These are phyloP conservation scores for Phortica magna DNA, from an alignment of 2,888 invertebrate species.

Conservation along the genomic window DNA sequence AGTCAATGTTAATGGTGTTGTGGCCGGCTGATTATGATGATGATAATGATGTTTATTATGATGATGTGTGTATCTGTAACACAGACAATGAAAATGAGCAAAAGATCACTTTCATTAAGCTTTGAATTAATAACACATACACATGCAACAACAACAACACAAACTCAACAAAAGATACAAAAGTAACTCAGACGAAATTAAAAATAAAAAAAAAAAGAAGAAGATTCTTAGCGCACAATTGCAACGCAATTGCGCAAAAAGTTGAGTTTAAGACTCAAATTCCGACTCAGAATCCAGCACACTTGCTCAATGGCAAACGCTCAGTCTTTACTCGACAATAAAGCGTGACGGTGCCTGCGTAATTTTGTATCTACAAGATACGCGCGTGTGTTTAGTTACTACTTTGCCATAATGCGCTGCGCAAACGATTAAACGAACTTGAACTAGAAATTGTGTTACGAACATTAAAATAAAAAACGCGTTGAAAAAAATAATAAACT, in stretches of 20 bases:
- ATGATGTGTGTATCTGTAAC: constrained; percentile 17
- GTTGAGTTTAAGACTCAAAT: background rate
- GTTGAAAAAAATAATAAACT: background rate
- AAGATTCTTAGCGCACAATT: constrained; percentile 23
- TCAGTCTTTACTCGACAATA: constrained; percentile 44
- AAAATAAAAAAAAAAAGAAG: background rate
- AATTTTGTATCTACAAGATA: background rate
- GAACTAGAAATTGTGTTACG: constrained; percentile 25
- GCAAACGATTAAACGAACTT: constrained; percentile 18
- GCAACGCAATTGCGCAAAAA: constrained; percentile 15
- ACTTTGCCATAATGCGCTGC: background rate
- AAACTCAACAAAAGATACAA: background rate
- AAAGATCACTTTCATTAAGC: constrained; percentile 31
- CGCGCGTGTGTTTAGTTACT: constrained; percentile 8
- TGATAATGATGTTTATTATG: background rate
- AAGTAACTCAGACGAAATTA: background rate
- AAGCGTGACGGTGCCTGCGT: constrained; percentile 15
- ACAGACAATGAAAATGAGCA: constrained; percentile 4
- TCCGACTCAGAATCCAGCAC: background rate
- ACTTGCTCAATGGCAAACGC: background rate
- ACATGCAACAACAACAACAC: background rate
- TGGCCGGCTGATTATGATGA: background rate
- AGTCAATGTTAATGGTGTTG: constrained; percentile 13
- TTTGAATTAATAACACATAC: constrained; percentile 6
- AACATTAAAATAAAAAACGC: constrained; percentile 3